Percentiles rank a stretch among this genome's conserved stretches.
Evolutionary conservation across 2,888 invertebrate genomes (phyloP).

Genomic region (Chorisops tibialis): DNA sequence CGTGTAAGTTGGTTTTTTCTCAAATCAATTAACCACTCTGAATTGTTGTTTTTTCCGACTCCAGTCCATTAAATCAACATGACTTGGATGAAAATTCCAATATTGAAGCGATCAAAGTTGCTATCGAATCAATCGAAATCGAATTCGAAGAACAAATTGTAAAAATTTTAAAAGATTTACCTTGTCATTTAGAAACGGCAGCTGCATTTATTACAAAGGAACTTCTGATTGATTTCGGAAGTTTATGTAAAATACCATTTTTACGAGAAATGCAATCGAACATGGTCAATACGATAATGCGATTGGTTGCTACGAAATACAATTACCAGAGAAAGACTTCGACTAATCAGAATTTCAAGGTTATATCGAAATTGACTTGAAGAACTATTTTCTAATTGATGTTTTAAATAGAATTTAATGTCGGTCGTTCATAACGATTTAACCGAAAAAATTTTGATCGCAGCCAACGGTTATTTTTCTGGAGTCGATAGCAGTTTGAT

Average conservation of each 20-base stretch:
- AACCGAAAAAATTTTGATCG: neutral
- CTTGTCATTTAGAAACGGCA: neutral
- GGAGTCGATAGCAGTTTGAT: constrained; percentile 1
- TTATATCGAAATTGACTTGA: neutral
- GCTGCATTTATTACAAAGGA: neutral
- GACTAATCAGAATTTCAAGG: constrained; percentile 18
- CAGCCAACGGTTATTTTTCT: constrained; percentile 18
- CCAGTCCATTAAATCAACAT: neutral
- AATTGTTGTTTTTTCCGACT: neutral
- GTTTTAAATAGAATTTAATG: constrained; percentile 19
- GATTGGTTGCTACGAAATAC: constrained; percentile 22
- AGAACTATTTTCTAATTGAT: neutral
- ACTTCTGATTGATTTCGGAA: neutral
- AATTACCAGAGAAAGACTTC: constrained; percentile 7
- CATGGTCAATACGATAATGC: constrained; percentile 21
- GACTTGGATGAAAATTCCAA: neutral
- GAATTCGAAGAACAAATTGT: constrained; percentile 26
- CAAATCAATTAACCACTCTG: neutral
- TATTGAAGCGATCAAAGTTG: neutral
- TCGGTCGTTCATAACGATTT: constrained; percentile 21
- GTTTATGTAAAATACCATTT: constrained; percentile 2
- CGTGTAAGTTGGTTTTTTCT: neutral
- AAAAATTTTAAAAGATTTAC: constrained; percentile 4
- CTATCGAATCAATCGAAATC: neutral
- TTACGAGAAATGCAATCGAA: constrained; percentile 17